Evolutionary conservation across 35 echinoderm and acorn worm genomes (phyloP), one percentile per base, ranked within the genome.

Genomic region (Strongylocentrotus purpuratus): DNA sequence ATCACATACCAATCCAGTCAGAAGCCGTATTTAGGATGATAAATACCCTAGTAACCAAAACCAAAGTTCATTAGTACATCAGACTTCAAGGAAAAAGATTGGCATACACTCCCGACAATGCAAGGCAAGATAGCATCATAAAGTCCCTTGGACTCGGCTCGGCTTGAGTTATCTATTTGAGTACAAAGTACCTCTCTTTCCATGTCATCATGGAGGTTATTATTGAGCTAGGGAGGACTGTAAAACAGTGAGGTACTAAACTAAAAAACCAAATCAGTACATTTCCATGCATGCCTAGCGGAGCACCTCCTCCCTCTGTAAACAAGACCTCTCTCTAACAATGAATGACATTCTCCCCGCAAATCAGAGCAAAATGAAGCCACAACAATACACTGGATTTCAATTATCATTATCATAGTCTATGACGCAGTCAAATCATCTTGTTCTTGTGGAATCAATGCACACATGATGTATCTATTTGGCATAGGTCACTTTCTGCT

Each of bases 111-210:
- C 12, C 70, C 2, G 33, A 41, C 33, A 89, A 45, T 45, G 33
- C 87, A 89, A 31, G n/a, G 45, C 87, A 89, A 45, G 87, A 89
- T 89, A 46, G 87, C 32, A 46, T 89, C 45, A 89, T 89, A 78
- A 78, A 78, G 65, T 78, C 65, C 65, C 65, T 78, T 18, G 7
- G 31, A 89, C 87, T 15, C 32, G 32, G 87, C 87, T 12, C 20
- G 3, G 33, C 12, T 89, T 33, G 33, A 89, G 91, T 93, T 93
- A 93, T 93, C 91, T 93, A 46, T 93, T 93, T 93, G 91, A 93
- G 91, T 93, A 93, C 91, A 93, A 93, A 93, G 91, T 93, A 93
- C 91, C 28, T 46, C 87, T 46, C 87, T 45, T 46, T 33, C 20
- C 87, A 18, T 45, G 45, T 46, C 87, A 89, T 89, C 87, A 13